Conservation (phyloP, 2,888 invertebrate genomes). For the Mythimna albipuncta region DNA sequence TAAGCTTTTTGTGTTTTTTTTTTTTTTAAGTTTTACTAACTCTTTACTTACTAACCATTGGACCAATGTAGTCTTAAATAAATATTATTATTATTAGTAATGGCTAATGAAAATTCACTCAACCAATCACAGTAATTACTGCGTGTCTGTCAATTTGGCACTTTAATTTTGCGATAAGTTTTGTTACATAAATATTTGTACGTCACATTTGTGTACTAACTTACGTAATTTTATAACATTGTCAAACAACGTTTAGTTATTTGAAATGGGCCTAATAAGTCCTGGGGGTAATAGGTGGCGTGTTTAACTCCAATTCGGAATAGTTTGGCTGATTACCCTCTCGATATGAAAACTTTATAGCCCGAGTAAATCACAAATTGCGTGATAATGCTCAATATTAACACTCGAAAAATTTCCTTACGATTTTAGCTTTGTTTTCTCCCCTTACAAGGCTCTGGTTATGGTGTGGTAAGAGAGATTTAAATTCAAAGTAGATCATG, state of each 20-base stretch:
- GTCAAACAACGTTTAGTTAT: constrained; percentile 32
- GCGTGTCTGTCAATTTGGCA: neutral
- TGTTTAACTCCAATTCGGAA: constrained; percentile 55
- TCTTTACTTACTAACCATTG: no score
- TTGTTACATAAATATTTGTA: neutral
- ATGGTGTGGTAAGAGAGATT: constrained; percentile 4
- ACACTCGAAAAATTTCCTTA: constrained; percentile 18
- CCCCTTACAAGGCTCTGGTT: constrained; percentile 8
- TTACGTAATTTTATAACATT: constrained; percentile 1
- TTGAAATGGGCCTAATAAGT: constrained; percentile 23
- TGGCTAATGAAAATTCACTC: no score
- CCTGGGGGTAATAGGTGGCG: constrained; percentile 50
- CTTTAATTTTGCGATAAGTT: neutral
- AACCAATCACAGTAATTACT: neutral
- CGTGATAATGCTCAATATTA: constrained; percentile 46
- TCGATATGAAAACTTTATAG: constrained; percentile 49
- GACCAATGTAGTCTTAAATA: no score
- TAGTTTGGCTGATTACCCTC: constrained; percentile 33
- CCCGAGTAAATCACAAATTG: constrained; percentile 39
- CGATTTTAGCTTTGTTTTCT: constrained; percentile 14
- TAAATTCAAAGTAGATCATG: neutral
- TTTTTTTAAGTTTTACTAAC: no score
- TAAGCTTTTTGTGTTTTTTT: no score
- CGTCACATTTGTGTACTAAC: neutral
- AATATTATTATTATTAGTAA: no score